Percentiles rank a stretch among this genome's conserved stretches.
phyloP scores from a whole-genome alignment of 2,113 vertebrate species.

The Chaetodon auriga region DNA sequence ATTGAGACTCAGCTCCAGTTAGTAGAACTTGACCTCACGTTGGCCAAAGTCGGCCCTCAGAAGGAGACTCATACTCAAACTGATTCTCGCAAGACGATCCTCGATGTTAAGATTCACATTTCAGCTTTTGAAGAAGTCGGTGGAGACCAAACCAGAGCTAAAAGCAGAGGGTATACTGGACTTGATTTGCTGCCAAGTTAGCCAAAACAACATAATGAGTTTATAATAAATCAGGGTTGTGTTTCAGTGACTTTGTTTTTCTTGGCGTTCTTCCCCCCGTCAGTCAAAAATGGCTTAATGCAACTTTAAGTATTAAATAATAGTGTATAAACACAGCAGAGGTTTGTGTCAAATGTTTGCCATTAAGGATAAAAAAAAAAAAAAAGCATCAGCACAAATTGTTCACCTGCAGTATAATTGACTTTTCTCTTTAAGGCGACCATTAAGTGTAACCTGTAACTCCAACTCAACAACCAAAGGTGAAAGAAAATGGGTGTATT shows the following conservation, averaged over 20 bases:
- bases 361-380: not conserved
- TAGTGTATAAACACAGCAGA: not conserved
- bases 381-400: not conserved
- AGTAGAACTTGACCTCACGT: too few relatives aligned
- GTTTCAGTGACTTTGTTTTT: not conserved
- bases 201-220: too few relatives aligned
- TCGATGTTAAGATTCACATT: too few relatives aligned
- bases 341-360: not conserved
- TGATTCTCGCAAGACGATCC: too few relatives aligned
- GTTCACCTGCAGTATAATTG: not conserved
- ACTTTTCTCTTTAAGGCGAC: not conserved
- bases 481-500: conserved; percentile 18
- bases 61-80: too few relatives aligned
- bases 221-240: too few relatives aligned
- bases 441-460: not conserved
- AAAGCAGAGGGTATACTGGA: too few relatives aligned
- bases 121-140: too few relatives aligned
- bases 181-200: too few relatives aligned
- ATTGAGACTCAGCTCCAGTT: too few relatives aligned
- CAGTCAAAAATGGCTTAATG: not conserved
- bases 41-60: too few relatives aligned
- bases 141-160: too few relatives aligned
- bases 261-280: not conserved
- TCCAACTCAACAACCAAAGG: conserved; percentile 15
- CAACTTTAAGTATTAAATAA: not conserved